phyloP scores from a whole-genome alignment of 2,113 vertebrate genomes.

The Camelus bactrianus region DNA sequence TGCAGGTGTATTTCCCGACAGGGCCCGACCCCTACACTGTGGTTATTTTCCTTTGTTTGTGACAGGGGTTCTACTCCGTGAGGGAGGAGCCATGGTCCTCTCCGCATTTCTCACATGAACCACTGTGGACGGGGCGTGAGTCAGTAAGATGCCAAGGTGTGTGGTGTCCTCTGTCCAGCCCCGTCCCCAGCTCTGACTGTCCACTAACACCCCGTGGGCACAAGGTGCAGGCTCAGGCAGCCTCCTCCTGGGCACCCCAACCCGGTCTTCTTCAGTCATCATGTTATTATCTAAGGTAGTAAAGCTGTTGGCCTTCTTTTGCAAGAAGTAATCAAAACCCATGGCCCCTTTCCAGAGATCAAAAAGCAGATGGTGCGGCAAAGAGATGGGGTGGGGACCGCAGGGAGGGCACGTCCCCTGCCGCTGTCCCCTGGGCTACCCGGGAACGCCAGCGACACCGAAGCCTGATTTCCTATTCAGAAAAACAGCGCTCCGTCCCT shows the following conservation, averaged over 20 bases:
- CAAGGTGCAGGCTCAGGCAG: not conserved
- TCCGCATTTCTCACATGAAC: not conserved
- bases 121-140: not conserved
- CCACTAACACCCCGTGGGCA: fast-evolving
- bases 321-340: not conserved
- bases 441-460: not conserved
- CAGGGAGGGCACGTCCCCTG: not conserved
- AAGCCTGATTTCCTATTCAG: conserved; percentile 57
- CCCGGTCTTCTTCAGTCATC: not conserved
- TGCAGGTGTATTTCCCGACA: not conserved
- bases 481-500: not conserved
- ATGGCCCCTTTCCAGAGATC: not conserved
- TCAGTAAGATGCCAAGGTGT: no score
- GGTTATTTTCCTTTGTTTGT: not conserved
- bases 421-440: conserved; percentile 6
- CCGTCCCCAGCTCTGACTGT: not conserved
- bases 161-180: not conserved
- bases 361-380: not conserved
- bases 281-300: not conserved
- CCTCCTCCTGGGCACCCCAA: not conserved
- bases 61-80: no score
- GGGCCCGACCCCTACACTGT: not conserved
- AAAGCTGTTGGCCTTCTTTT: not conserved
- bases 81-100: not conserved
- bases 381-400: not conserved